Percentiles rank a stretch among this genome's conserved stretches.
phyloP scores from a whole-genome alignment of 2,113 vertebrate species.

The Chrysochloris asiatica region DNA sequence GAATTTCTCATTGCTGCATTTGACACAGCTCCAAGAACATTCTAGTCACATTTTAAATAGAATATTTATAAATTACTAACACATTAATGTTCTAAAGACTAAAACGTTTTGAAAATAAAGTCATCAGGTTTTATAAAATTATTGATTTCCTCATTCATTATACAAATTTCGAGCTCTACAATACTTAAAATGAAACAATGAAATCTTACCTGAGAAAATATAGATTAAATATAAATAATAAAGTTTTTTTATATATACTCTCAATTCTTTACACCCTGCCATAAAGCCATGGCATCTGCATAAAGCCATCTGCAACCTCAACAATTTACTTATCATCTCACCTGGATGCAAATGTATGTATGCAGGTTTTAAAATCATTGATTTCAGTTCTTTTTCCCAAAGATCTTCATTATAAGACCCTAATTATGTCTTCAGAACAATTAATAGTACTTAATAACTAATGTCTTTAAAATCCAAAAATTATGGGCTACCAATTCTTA shows the following conservation, averaged over 20 bases:
- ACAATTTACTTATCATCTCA: not conserved
- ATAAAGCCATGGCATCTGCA: no score
- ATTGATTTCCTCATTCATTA: no score
- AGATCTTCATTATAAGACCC: not conserved
- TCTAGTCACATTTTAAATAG: not conserved
- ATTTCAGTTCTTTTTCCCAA: not conserved
- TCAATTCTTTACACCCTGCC: not conserved
- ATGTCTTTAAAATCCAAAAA: not conserved
- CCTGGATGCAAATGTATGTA: not conserved
- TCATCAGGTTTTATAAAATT: no score
- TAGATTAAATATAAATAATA: constrained; percentile 12
- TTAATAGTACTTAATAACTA: not conserved
- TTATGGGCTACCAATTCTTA: not conserved
- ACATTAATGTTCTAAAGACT: no score
- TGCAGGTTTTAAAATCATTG: not conserved
- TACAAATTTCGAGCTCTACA: no score
- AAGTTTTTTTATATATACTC: not conserved
- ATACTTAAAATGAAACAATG: no score
- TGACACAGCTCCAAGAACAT: constrained; percentile 33
- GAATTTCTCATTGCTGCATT: constrained; percentile 29
- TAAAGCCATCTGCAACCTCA: not conserved
- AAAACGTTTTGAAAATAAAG: no score
- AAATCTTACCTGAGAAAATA: not conserved
- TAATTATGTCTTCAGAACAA: constrained; percentile 44
- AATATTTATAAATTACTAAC: not conserved